phyloP scores from a whole-genome alignment of 2,797 vertebrate genomes.

The Intellagama lesueurii region DNA sequence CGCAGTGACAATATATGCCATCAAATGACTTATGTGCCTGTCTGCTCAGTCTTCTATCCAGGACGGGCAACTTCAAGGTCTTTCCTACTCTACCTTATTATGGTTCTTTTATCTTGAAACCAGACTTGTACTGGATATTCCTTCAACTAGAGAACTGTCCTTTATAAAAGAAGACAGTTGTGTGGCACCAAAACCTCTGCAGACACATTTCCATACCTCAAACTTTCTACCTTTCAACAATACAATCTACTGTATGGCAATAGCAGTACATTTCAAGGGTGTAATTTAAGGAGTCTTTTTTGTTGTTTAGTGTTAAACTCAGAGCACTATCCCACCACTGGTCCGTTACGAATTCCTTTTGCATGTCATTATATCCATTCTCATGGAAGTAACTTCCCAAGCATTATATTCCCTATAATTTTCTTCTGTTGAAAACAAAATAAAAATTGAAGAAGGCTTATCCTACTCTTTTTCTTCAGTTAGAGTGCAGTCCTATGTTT shows the following conservation, averaged over 20 bases:
- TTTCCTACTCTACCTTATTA: background rate
- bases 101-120: background rate
- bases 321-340: no score
- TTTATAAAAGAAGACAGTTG: no score
- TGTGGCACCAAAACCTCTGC: no score
- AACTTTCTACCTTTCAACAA: background rate
- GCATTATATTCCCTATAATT: no score
- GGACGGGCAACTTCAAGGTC: background rate
- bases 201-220: background rate
- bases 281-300: no score
- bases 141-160: background rate
- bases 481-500: background rate
- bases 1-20: background rate
- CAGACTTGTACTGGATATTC: background rate
- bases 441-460: background rate
- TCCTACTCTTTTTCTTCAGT: background rate
- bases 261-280: no score
- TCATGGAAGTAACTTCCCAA: no score
- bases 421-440: no score
- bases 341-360: no score
- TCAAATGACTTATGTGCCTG: background rate
- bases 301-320: no score
- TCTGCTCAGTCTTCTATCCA: background rate
- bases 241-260: background rate
- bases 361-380: no score